Conservation (phyloP, 2,113 vertebrate species). For the Misgurnus anguillicaudatus region DNA sequence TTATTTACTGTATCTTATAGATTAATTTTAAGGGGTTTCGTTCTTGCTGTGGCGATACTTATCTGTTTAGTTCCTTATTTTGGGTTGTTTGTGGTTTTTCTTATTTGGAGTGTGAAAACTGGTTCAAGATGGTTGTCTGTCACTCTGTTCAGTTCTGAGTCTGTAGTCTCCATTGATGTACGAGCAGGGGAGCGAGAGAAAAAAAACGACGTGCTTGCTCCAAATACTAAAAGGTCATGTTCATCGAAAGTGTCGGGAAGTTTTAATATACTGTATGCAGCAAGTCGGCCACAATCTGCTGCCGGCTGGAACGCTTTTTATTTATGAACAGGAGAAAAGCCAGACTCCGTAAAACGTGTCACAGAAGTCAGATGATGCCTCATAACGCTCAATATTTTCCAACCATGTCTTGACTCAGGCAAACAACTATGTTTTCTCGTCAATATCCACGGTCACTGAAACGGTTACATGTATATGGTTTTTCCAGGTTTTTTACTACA, state of each 20-base stretch:
- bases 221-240: slow-evolving; percentile 18
- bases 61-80: slow-evolving; percentile 33
- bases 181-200: background rate
- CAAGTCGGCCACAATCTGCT: slow-evolving; percentile 54
- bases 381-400: slow-evolving; percentile 13
- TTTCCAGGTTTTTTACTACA: slow-evolving; percentile 60
- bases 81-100: slow-evolving; percentile 44
- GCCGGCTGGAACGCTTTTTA: slow-evolving; percentile 60
- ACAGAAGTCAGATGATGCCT: slow-evolving; percentile 27
- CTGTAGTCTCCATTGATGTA: slow-evolving; percentile 19
- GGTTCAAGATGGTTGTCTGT: slow-evolving; percentile 55
- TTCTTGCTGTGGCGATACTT: slow-evolving; percentile 60
- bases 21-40: slow-evolving; percentile 45
- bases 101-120: slow-evolving; percentile 61
- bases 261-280: background rate
- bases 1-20: slow-evolving; percentile 60
- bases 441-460: slow-evolving; percentile 36
- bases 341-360: slow-evolving; percentile 59
- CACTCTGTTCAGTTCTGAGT: slow-evolving; percentile 47
- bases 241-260: background rate
- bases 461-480: slow-evolving; percentile 45
- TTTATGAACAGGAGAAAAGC: slow-evolving; percentile 66
- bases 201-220: background rate
- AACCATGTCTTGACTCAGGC: slow-evolving; percentile 54
- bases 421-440: slow-evolving; percentile 22